phyloP scores from a whole-genome alignment of 2,797 vertebrate genomes.

The Pelodytes ibericus region DNA sequence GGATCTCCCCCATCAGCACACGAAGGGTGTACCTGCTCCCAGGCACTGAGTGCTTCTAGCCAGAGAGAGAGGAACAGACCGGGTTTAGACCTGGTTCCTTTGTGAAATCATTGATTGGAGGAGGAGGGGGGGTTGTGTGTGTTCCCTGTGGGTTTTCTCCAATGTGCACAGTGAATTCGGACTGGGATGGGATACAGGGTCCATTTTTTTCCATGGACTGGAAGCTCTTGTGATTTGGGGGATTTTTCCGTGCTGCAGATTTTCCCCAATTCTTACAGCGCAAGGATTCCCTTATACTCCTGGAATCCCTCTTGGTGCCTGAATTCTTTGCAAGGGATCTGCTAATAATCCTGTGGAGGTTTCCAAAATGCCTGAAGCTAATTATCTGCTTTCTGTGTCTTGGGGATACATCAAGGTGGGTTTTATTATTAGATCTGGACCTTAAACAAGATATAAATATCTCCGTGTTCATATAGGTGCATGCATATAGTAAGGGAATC shows the following conservation, averaged over 20 bases:
- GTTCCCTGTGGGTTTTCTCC: slow-evolving; percentile 51
- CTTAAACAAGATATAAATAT: too few relatives aligned
- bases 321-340: slow-evolving; percentile 68
- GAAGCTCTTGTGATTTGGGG: slow-evolving; percentile 57
- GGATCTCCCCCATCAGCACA: slow-evolving; percentile 76
- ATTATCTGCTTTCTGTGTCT: slow-evolving; percentile 93
- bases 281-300: slow-evolving; percentile 53
- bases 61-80: slow-evolving; percentile 63
- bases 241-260: slow-evolving; percentile 53
- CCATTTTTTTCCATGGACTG: slow-evolving; percentile 62
- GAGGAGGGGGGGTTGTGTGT: slow-evolving; percentile 34
- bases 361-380: slow-evolving; percentile 96
- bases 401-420: slow-evolving; percentile 99
- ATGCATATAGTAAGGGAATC: too few relatives aligned
- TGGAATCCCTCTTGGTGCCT: slow-evolving; percentile 55
- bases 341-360: slow-evolving; percentile 72
- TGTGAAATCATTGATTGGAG: slow-evolving; percentile 47
- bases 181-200: slow-evolving; percentile 71
- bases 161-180: slow-evolving; percentile 55
- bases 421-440: slow-evolving; percentile 59
- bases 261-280: slow-evolving; percentile 46
- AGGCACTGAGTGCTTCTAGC: slow-evolving; percentile 75
- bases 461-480: too few relatives aligned
- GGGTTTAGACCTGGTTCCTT: slow-evolving; percentile 60
- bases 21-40: slow-evolving; percentile 61